phyloP scores from a whole-genome alignment of 2,797 vertebrate genomes.

The Micrastur ruficollis region DNA sequence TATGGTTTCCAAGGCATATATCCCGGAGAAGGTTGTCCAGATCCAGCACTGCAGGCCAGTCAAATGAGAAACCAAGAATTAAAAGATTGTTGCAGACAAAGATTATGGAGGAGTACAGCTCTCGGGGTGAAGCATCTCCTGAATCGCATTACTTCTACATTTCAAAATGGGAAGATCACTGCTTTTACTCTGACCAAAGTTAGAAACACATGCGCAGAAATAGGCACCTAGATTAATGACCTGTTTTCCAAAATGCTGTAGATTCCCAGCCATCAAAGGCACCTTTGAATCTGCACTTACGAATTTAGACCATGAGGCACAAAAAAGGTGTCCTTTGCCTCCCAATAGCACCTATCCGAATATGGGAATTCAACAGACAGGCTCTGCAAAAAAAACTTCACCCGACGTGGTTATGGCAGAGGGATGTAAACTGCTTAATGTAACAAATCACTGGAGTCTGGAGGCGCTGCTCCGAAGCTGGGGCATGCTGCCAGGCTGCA shows the following conservation, averaged over 20 bases:
- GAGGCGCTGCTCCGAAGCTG: background rate
- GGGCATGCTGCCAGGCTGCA: background rate
- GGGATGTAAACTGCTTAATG: background rate
- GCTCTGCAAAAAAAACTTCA: background rate
- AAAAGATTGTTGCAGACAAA: background rate
- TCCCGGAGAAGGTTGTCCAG: background rate
- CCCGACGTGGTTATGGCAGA: background rate
- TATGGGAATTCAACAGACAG: background rate
- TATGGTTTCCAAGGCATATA: background rate
- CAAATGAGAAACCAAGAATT: background rate
- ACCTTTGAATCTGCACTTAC: constrained; percentile 6
- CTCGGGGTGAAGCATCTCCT: background rate
- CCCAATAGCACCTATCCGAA: background rate
- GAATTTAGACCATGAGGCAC: background rate
- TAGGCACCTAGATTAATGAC: constrained; percentile 46
- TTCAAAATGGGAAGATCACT: background rate
- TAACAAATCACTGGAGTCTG: background rate
- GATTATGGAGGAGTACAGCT: background rate
- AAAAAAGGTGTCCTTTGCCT: background rate
- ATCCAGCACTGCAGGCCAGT: background rate
- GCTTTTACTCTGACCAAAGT: background rate
- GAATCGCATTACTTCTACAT: background rate
- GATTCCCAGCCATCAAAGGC: constrained; percentile 11
- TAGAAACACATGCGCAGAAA: constrained; percentile 26
- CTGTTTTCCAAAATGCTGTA: constrained; percentile 24